Evolutionary conservation across 2,113 vertebrate species (phyloP).

Genomic region (Ammodytes dubius): DNA sequence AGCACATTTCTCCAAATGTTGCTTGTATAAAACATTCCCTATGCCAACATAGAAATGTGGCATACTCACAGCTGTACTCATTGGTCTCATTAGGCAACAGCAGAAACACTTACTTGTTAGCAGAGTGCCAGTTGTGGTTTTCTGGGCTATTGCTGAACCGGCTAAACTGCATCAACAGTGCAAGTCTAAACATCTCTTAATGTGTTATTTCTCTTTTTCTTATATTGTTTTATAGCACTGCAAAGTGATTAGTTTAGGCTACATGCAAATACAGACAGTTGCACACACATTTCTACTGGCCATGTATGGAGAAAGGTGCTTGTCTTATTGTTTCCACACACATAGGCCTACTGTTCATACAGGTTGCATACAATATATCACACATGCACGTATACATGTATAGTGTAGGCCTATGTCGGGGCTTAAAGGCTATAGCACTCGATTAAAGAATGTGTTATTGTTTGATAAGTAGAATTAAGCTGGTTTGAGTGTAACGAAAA

Average conservation of each 20-base stretch:
- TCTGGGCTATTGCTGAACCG: conserved; percentile 5
- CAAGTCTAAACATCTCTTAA: conserved; percentile 10
- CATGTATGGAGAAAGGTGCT: conserved; percentile 32
- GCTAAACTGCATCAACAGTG: conserved; percentile 9
- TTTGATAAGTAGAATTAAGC: conserved; percentile 34
- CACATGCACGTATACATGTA: not conserved
- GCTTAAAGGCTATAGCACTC: conserved; percentile 18
- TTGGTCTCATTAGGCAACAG: not conserved
- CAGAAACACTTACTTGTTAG: conserved; percentile 2
- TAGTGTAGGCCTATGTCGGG: not conserved
- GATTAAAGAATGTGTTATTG: conserved; percentile 21
- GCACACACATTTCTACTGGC: not conserved
- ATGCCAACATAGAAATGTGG: not conserved
- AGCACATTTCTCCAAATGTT: not conserved
- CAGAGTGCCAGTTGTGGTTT: conserved; percentile 14
- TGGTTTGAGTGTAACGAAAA: conserved; percentile 40
- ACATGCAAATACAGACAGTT: not conserved
- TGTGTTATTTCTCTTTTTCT: conserved; percentile 22
- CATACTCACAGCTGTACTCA: not conserved
- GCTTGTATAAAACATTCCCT: not conserved
- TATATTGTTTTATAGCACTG: conserved; percentile 22
- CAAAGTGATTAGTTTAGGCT: not conserved
- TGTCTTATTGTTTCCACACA: not conserved
- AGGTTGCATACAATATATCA: conserved; percentile 3
- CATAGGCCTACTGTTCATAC: not conserved